Evolutionary conservation across 2,888 invertebrate species (phyloP).

Genomic region (Tiliacea aurago): DNA sequence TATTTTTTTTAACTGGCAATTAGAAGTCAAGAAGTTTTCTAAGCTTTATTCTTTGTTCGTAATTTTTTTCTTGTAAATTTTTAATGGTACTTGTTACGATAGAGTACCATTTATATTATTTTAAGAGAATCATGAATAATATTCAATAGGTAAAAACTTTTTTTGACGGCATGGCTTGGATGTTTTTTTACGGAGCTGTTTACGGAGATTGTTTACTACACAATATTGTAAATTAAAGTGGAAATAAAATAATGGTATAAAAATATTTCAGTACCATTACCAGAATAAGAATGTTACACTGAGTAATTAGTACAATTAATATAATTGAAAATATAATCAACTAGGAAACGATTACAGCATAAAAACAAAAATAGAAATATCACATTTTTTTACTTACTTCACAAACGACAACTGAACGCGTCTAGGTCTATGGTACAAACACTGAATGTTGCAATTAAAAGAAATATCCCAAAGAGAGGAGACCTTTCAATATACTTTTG

Average conservation of each 20-base stretch:
- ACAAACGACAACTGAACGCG: constrained; percentile 30
- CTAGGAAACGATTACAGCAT: not conserved
- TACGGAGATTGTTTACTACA: constrained; percentile 8
- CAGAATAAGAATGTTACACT: not conserved
- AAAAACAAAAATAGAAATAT: constrained; percentile 9
- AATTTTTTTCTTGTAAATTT: not conserved
- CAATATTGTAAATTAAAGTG: not conserved
- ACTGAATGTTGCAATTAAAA: constrained; percentile 27
- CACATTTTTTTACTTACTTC: constrained; percentile 21
- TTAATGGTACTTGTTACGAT: fast-evolving
- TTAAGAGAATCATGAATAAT: fast-evolving
- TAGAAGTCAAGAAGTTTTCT: fast-evolving
- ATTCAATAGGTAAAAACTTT: not conserved
- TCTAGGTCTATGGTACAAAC: constrained; percentile 54
- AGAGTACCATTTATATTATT: not conserved
- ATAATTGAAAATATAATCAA: not conserved
- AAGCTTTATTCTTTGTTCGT: not conserved
- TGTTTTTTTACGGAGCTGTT: not conserved
- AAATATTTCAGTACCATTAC: not conserved
- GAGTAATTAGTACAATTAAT: not conserved
- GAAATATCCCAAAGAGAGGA: constrained; percentile 12
- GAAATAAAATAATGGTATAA: not conserved
- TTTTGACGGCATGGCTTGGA: not conserved
- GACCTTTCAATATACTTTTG: constrained; percentile 6
- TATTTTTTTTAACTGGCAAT: constrained; percentile 25